phyloP scores from a whole-genome alignment of 1,140 invertebrate genomes.

The Drosophila grimshawi region DNA sequence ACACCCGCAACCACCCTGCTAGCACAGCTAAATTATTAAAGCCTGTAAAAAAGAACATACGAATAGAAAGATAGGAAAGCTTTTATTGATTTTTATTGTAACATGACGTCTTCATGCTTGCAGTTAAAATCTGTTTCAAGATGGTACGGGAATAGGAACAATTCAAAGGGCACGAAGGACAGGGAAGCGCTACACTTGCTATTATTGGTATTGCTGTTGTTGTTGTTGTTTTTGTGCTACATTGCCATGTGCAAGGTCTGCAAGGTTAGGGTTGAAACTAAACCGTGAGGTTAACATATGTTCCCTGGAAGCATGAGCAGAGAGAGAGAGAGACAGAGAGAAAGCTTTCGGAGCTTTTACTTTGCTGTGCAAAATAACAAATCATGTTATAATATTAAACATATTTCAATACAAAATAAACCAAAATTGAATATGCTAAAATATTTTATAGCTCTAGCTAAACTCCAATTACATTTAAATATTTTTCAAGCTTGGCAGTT shows the following conservation, averaged over 20 bases:
- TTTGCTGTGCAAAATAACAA: conserved; percentile 4
- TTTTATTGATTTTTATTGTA: conserved; percentile 63
- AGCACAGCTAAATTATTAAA: conserved; percentile 62
- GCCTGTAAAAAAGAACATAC: conserved; percentile 29
- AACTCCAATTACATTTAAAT: background rate
- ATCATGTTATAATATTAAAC: conserved; percentile 10
- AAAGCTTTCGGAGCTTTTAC: conserved; percentile 46
- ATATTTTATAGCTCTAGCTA: too few species aligned
- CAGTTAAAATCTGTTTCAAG: conserved; percentile 42
- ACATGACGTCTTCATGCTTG: conserved; percentile 40
- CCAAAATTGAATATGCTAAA: background rate
- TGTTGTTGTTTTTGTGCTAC: conserved; percentile 48
- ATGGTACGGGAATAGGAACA: conserved; percentile 6
- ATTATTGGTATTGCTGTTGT: conserved; percentile 3
- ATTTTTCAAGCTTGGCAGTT: background rate
- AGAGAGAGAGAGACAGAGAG: conserved; percentile 1
- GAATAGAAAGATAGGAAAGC: conserved; percentile 37
- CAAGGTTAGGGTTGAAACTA: conserved; percentile 78
- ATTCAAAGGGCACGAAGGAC: background rate
- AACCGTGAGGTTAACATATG: conserved; percentile 61
- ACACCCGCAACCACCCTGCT: conserved; percentile 6
- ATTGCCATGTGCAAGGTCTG: conserved; percentile 59
- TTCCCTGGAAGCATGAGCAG: conserved; percentile 29
- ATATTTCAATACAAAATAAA: background rate
- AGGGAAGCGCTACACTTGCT: conserved; percentile 7